These are phyloP conservation scores for Hermetia illucens DNA, from an alignment of 1,140 invertebrate species.

Conservation along the genomic window DNA sequence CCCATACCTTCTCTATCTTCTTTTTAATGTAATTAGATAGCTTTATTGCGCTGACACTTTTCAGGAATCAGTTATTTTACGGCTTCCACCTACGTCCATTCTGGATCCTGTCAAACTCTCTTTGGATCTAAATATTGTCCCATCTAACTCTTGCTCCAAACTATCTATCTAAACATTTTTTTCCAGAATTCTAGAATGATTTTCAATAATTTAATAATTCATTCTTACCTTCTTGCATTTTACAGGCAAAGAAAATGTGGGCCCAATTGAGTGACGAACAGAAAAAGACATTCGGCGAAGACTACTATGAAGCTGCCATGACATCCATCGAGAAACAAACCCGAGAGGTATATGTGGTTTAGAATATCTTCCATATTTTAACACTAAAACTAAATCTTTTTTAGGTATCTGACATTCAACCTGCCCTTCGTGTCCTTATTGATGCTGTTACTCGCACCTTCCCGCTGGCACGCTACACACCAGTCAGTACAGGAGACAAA, in stretches of 20 bases:
- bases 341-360: conserved; percentile 32
- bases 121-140: no score
- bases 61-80: no score
- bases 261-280: conserved; percentile 55
- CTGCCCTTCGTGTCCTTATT: conserved; percentile 50
- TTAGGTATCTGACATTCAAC: conserved; percentile 54
- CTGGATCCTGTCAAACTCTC: no score
- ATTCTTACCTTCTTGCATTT: conserved; percentile 1
- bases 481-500: conserved; percentile 58
- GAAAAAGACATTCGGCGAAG: conserved; percentile 59
- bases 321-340: conserved; percentile 61
- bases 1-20: no score
- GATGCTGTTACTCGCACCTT: conserved; percentile 66
- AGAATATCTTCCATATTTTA: background rate
- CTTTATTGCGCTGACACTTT: no score
- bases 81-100: no score
- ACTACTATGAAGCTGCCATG: conserved; percentile 65
- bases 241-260: conserved; percentile 64
- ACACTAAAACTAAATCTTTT: conserved; percentile 10
- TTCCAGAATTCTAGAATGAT: no score
- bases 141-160: no score
- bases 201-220: background rate
- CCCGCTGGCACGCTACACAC: conserved; percentile 63
- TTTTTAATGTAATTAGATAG: no score
- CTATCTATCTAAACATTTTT: no score